phyloP scores from a whole-genome alignment of 2,113 vertebrate species.

The Ciconia maguari region DNA sequence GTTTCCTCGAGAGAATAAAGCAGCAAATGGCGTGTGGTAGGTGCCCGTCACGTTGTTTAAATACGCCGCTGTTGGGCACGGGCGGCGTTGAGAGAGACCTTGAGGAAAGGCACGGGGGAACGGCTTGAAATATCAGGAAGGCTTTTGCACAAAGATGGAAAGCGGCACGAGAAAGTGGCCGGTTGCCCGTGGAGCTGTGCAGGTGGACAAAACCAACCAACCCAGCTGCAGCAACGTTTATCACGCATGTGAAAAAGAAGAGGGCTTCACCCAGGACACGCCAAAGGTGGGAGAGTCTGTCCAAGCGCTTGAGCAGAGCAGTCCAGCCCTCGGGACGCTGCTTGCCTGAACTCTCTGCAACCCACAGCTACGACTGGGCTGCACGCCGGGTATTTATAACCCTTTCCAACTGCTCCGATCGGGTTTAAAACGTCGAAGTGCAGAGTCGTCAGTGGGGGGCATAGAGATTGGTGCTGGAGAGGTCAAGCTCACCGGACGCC shows the following conservation, averaged over 20 bases:
- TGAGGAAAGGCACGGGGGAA: not conserved
- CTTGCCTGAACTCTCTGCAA: not conserved
- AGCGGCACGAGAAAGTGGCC: not conserved
- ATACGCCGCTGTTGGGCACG: accelerated
- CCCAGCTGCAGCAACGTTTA: not conserved
- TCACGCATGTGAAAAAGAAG: not conserved
- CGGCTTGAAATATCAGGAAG: not conserved
- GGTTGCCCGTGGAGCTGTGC: not conserved
- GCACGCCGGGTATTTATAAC: not conserved
- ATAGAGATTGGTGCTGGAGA: accelerated
- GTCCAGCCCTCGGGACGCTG: not conserved
- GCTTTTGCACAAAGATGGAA: not conserved
- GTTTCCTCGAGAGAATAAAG: not conserved
- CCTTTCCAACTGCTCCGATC: not conserved
- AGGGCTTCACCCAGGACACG: not conserved
- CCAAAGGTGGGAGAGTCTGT: not conserved
- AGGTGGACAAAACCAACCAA: not conserved
- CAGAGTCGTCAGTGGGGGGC: not conserved
- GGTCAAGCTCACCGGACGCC: accelerated
- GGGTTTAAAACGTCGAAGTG: accelerated
- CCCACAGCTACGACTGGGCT: not conserved
- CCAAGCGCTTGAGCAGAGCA: not conserved
- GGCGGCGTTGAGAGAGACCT: not conserved
- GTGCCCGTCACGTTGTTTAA: accelerated
- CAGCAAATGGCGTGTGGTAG: accelerated